Conservation (phyloP, 2,888 invertebrate species). For the Drosophila dives region DNA sequence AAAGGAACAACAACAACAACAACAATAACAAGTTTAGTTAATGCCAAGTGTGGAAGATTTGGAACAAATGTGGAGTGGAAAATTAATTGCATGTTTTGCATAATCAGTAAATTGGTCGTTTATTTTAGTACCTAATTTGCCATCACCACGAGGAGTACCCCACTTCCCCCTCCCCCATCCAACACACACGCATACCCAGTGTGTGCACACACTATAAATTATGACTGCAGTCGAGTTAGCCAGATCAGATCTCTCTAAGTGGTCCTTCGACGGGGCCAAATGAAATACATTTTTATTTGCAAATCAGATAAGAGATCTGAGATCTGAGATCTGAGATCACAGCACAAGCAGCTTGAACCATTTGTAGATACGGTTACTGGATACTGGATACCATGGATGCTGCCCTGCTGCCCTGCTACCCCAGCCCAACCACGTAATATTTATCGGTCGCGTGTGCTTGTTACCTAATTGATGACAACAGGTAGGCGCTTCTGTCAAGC, state of each 20-base stretch:
- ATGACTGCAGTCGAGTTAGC: conserved; percentile 51
- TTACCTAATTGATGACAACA: conserved; percentile 84
- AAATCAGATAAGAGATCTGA: conserved; percentile 74
- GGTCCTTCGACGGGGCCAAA: conserved; percentile 45
- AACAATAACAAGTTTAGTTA: conserved; percentile 47
- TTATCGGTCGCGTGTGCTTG: conserved; percentile 83
- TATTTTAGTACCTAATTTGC: conserved; percentile 80
- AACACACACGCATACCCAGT: conserved; percentile 22
- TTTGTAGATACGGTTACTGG: conserved; percentile 46
- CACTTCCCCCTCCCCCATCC: neutral
- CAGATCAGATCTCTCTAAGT: conserved; percentile 24
- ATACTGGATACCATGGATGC: conserved; percentile 20
- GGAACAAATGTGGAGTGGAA: conserved; percentile 58
- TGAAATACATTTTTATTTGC: conserved; percentile 76
- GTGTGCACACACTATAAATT: conserved; percentile 62
- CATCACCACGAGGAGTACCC: conserved; percentile 40
- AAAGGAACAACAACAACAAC: conserved; percentile 1
- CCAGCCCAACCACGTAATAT: conserved; percentile 50
- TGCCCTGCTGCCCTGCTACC: conserved; percentile 3
- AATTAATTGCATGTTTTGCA: conserved; percentile 82
- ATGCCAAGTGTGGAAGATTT: conserved; percentile 43
- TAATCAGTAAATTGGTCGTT: conserved; percentile 82
- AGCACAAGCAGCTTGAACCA: conserved; percentile 45
- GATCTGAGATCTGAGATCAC: conserved; percentile 59
- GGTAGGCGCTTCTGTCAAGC: conserved; percentile 83